These are phyloP conservation scores for Lydus trimaculatus DNA, from an alignment of 2,888 invertebrate genomes.

Conservation along the genomic window DNA sequence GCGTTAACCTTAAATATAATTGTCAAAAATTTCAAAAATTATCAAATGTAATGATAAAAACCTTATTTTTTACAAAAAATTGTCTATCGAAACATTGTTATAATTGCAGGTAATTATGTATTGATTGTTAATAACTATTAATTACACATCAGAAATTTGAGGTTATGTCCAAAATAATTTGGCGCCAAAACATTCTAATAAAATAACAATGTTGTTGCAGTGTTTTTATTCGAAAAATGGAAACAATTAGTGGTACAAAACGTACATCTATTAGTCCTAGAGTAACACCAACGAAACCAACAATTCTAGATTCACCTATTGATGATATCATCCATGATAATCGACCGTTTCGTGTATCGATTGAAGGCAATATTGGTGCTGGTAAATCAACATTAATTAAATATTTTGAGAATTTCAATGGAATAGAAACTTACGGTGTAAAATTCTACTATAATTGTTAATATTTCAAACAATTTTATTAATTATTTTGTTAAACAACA, in stretches of 20 bases:
- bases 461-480: not conserved
- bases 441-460: constrained; percentile 25
- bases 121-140: not conserved
- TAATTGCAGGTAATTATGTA: constrained; percentile 39
- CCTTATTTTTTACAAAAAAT: constrained; percentile 18
- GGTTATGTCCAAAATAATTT: constrained; percentile 17
- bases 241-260: constrained; percentile 44
- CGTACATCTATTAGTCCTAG: constrained; percentile 42
- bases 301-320: constrained; percentile 17
- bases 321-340: constrained; percentile 48
- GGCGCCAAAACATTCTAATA: too few species aligned
- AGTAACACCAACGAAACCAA: constrained; percentile 43
- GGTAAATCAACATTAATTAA: constrained; percentile 60
- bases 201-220: not conserved
- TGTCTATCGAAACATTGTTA: constrained; percentile 35
- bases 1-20: not conserved
- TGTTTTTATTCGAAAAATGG: constrained; percentile 42
- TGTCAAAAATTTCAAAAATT: too few species aligned
- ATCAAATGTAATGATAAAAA: constrained; percentile 27
- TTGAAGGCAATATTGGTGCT: constrained; percentile 62
- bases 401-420: constrained; percentile 54
- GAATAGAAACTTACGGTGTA: constrained; percentile 59
- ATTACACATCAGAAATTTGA: constrained; percentile 4
- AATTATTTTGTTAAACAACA: constrained; percentile 18
- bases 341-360: constrained; percentile 58